A percentile compares a stretch with the other conserved stretches of the same genome.
Evolutionary conservation across 2,888 invertebrate species (phyloP).

Genomic region (Gibbula magus): DNA sequence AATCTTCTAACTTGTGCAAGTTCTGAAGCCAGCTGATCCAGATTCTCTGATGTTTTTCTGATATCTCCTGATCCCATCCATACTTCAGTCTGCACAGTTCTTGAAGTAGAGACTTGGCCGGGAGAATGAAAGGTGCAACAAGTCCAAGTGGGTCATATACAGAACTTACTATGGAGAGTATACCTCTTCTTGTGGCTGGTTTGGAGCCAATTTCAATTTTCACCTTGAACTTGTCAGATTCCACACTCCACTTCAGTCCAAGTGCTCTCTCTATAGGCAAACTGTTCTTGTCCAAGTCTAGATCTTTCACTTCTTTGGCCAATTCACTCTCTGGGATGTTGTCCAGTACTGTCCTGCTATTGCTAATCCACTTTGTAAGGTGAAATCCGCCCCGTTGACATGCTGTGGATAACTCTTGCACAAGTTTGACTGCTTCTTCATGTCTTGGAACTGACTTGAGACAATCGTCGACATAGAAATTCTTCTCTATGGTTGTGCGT

Average conservation of each 20-base stretch:
- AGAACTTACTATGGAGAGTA: too few species aligned
- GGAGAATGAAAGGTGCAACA: too few species aligned
- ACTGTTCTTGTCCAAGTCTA: slow-evolving; percentile 17
- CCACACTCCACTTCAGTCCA: too few species aligned
- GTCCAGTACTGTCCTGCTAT: slow-evolving; percentile 14
- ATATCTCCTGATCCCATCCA: slow-evolving; percentile 1
- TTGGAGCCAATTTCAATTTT: too few species aligned
- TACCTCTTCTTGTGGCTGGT: too few species aligned
- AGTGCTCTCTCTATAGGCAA: slow-evolving; percentile 26
- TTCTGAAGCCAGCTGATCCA: too few species aligned
- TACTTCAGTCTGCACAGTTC: background rate
- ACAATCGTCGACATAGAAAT: too few species aligned
- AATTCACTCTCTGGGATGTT: slow-evolving; percentile 19
- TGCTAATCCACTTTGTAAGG: slow-evolving; percentile 27
- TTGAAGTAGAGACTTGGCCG: slow-evolving; percentile 14
- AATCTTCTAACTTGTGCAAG: too few species aligned
- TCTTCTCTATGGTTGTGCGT: too few species aligned
- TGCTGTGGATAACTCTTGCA: background rate
- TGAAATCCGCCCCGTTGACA: slow-evolving; percentile 22
- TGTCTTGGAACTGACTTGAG: background rate
- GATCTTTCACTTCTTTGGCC: background rate
- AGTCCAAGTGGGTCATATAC: too few species aligned
- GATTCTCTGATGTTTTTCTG: too few species aligned
- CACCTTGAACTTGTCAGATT: too few species aligned
- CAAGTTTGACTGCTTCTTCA: slow-evolving; percentile 17